These are phyloP conservation scores for Cerceris ruficornis DNA, from an alignment of 2,888 invertebrate species.

Conservation along the genomic window DNA sequence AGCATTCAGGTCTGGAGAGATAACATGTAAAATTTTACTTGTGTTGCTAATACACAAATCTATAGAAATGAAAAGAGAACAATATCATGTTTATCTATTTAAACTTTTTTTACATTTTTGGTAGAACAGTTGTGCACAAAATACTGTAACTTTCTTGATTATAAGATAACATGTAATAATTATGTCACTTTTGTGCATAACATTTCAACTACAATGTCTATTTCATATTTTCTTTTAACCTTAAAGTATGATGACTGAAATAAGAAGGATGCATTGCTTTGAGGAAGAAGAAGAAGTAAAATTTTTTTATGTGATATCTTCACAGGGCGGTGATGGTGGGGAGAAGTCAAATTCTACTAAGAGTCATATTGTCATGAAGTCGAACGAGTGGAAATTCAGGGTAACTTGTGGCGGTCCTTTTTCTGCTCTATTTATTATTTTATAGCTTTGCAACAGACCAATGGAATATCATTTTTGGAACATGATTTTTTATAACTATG, in stretches of 20 bases:
- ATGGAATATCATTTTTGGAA: slow-evolving; percentile 62
- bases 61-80: slow-evolving; percentile 1
- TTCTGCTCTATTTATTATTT: slow-evolving; percentile 63
- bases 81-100: slow-evolving; percentile 28
- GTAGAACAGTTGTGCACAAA: no score
- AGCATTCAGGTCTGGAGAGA: not conserved
- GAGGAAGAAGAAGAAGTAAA: slow-evolving; percentile 44
- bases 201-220: slow-evolving; percentile 4
- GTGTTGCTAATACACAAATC: not conserved
- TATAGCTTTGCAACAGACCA: slow-evolving; percentile 70
- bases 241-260: slow-evolving; percentile 22
- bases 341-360: slow-evolving; percentile 83
- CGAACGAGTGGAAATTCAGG: slow-evolving; percentile 87
- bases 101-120: not conserved
- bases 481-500: slow-evolving; percentile 55
- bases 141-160: not conserved
- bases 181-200: not conserved
- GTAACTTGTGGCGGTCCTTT: slow-evolving; percentile 82
- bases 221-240: slow-evolving; percentile 6
- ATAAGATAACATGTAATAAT: not conserved
- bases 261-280: slow-evolving; percentile 19
- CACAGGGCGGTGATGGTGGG: slow-evolving; percentile 83
- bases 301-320: slow-evolving; percentile 74
- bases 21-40: slow-evolving; percentile 4
- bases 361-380: slow-evolving; percentile 83